These are phyloP conservation scores for Noctuana brunneofusca DNA, from an alignment of 2,888 invertebrate species.

Conservation along the genomic window DNA sequence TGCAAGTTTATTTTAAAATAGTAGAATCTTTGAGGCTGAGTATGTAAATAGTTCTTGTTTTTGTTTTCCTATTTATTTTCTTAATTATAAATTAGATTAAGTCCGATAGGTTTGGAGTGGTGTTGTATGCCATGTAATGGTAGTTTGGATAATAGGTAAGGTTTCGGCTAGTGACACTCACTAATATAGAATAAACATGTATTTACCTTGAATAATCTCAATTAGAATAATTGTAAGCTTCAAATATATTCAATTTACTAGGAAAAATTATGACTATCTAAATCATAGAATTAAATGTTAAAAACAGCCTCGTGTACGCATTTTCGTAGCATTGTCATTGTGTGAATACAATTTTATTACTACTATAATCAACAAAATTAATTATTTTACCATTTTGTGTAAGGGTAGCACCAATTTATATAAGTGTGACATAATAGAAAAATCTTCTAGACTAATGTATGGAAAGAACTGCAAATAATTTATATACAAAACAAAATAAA, in stretches of 20 bases:
- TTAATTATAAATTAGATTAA: slow-evolving; percentile 53
- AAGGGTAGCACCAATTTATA: slow-evolving; percentile 65
- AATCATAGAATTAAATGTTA: slow-evolving; percentile 22
- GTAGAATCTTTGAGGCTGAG: slow-evolving; percentile 67
- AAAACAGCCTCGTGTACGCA: slow-evolving; percentile 37
- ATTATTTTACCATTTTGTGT: slow-evolving; percentile 65
- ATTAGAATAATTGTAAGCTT: slow-evolving; percentile 55
- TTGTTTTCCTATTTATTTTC: slow-evolving; percentile 68
- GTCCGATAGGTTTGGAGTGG: slow-evolving; percentile 44
- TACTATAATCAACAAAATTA: slow-evolving; percentile 50
- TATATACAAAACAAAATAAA: slow-evolving; percentile 74
- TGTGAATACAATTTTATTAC: slow-evolving; percentile 35
- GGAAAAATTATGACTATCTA: slow-evolving; percentile 24
- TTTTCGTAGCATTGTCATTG: slow-evolving; percentile 39
- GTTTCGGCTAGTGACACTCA: slow-evolving; percentile 63
- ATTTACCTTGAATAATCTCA: slow-evolving; percentile 79
- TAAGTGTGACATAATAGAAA: slow-evolving; percentile 78
- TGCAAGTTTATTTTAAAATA: slow-evolving; percentile 44
- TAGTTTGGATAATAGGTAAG: slow-evolving; percentile 47
- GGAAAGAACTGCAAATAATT: slow-evolving; percentile 77
- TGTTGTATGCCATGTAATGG: slow-evolving; percentile 60
- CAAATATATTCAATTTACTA: slow-evolving; percentile 36
- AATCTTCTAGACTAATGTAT: slow-evolving; percentile 67
- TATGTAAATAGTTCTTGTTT: slow-evolving; percentile 66
- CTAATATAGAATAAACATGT: slow-evolving; percentile 55